phyloP scores from a whole-genome alignment of 2,797 vertebrate species.

The Bucorvus abyssinicus region DNA sequence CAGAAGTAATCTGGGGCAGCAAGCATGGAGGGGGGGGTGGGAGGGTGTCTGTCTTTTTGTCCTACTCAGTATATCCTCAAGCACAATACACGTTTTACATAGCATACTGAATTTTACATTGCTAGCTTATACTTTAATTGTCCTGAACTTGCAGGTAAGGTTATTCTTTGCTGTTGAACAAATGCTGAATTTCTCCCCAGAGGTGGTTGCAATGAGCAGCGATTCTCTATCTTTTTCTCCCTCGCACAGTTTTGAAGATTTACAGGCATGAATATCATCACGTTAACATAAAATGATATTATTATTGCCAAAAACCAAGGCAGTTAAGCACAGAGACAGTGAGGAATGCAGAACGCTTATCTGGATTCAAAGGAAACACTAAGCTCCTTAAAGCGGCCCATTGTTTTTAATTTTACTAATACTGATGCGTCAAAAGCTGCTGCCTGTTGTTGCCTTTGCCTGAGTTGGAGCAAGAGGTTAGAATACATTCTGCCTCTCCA shows the following conservation, averaged over 20 bases:
- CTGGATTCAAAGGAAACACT: neutral
- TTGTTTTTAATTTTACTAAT: conserved; percentile 17
- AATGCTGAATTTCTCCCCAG: conserved; percentile 58
- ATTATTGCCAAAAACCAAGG: conserved; percentile 50
- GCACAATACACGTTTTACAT: neutral
- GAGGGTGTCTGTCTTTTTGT: neutral
- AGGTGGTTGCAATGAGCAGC: conserved; percentile 16
- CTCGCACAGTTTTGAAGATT: conserved; percentile 50
- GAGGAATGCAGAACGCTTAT: conserved; percentile 3
- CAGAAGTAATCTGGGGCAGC: neutral
- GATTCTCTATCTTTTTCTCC: conserved; percentile 37
- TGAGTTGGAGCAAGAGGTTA: neutral
- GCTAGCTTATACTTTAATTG: conserved; percentile 32
- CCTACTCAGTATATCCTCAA: neutral
- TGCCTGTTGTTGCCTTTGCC: neutral
- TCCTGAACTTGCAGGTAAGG: conserved; percentile 37
- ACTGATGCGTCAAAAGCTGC: neutral
- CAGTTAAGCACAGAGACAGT: neutral
- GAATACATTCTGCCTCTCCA: neutral
- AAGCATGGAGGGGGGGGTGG: neutral
- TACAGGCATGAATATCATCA: conserved; percentile 47
- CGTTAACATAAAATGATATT: conserved; percentile 45
- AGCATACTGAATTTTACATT: neutral
- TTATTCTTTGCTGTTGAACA: conserved; percentile 54
- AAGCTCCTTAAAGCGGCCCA: neutral